Base-by-base conservation (phyloP, 2,888 invertebrate species). In the Deroplatys truncata region DNA sequence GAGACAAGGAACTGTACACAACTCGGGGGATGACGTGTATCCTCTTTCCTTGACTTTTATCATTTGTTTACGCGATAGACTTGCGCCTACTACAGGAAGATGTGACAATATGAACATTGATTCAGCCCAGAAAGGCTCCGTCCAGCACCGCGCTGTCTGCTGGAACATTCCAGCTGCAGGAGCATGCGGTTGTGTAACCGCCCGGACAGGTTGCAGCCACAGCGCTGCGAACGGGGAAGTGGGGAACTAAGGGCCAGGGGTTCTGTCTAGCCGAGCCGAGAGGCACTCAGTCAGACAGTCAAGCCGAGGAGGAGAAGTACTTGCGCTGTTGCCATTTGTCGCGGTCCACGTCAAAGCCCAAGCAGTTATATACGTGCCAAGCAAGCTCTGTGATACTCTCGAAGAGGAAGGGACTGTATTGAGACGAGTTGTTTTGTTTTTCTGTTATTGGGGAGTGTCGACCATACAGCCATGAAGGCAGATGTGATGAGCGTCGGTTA, bases 401-500 rank as follows among this genome's bases (percentile, higher is more conserved):
- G 15, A 49, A 15, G 49, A 49, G 49, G 49, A 15, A 49, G 7
- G 49, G 7, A 49, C 13, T 49, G 49, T 15, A 10, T 31, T 31
- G 31, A 49, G 13, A 56, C 15, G 16, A 56, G 56, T 20, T 43
- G 43, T 43, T 43, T 72, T 72, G 56, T 72, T 28, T n/a, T 49
- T 31, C 31, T 43, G 7, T 35, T 35, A 35, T 35, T 35, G 35
- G 31, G n/a, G 43, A 35, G 84, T 85, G 43, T 25, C 4, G 9
- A 85, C 15, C 43, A 9, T n/a, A n/a, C 20, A 13, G 43, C 43
- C 72, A 88, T 88, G 88, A 88, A 88, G 82, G 88, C 82, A 15
- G 87, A 87, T 82, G 83, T 87, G n/a, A 72, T 83, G 28, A 87
- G 82, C 86, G 85, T 85, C 92, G 95, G 95, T 94, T 95, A 95